phyloP scores from a whole-genome alignment of 2,113 vertebrate genomes.

The Nannobrachium achirus region DNA sequence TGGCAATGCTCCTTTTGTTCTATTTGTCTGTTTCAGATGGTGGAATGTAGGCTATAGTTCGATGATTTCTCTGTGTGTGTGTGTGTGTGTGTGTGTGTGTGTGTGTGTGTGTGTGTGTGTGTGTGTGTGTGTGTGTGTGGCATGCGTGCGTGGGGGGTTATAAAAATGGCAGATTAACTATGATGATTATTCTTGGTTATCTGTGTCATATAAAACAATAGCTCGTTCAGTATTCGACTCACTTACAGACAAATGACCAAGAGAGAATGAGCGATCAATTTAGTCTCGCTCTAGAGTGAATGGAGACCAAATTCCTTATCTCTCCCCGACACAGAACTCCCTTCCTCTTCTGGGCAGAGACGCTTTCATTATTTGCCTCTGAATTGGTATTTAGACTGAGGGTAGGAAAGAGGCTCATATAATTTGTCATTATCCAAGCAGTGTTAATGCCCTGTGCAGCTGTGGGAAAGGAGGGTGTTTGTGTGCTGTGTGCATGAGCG shows the following conservation, averaged over 20 bases:
- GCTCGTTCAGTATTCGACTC: slow-evolving; percentile 49
- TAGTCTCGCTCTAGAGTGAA: slow-evolving; percentile 61
- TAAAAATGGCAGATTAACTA: slow-evolving; percentile 24
- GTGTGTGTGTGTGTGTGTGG: no score
- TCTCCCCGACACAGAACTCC: slow-evolving; percentile 69
- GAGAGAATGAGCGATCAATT: slow-evolving; percentile 70
- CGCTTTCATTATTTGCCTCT: slow-evolving; percentile 64
- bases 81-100: no score
- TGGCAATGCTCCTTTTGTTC: slow-evolving; percentile 27
- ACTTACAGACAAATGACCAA: slow-evolving; percentile 64
- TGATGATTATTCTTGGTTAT: slow-evolving; percentile 47
- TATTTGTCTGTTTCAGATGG: slow-evolving; percentile 37
- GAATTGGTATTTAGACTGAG: slow-evolving; percentile 58
- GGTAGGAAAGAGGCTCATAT: slow-evolving; percentile 32
- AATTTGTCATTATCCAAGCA: slow-evolving; percentile 65
- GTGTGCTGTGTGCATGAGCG: slow-evolving; percentile 27
- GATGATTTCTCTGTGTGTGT: no score
- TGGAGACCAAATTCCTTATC: slow-evolving; percentile 72
- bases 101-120: no score
- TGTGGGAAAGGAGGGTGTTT: slow-evolving; percentile 51
- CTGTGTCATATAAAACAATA: slow-evolving; percentile 37
- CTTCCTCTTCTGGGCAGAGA: slow-evolving; percentile 56
- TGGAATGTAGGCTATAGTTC: background rate
- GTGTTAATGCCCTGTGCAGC: slow-evolving; percentile 63
- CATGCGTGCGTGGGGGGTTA: no score